Conservation (phyloP, 2,113 vertebrate species). For the Asarcornis scutulata region DNA sequence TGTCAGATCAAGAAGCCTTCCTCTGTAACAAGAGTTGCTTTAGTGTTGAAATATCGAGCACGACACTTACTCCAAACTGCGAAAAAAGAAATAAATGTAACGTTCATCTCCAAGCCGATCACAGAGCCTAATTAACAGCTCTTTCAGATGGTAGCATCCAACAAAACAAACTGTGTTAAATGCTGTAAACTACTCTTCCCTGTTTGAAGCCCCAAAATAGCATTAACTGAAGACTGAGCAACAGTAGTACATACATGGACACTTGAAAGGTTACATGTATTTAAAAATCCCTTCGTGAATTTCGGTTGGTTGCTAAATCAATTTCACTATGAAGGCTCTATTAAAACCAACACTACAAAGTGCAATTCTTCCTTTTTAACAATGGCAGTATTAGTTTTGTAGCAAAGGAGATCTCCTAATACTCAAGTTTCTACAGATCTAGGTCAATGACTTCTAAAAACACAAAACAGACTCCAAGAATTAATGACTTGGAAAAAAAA, state of each 20-base stretch:
- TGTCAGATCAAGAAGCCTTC: not conserved
- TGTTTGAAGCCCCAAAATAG: not conserved
- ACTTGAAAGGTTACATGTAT: not conserved
- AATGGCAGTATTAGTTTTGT: not conserved
- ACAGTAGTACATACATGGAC: not conserved
- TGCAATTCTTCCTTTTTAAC: not conserved
- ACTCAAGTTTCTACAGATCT: not conserved
- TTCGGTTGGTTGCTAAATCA: not conserved
- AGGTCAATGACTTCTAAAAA: not conserved
- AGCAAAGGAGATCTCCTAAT: too few species aligned
- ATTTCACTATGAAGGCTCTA: not conserved
- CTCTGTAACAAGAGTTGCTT: not conserved
- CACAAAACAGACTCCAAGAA: not conserved
- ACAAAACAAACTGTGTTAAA: not conserved
- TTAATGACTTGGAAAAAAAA: not conserved
- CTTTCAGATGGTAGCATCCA: not conserved
- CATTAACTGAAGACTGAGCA: not conserved
- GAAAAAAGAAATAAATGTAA: not conserved
- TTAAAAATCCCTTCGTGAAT: not conserved
- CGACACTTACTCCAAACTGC: not conserved
- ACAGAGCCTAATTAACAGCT: not conserved
- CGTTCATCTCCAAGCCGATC: not conserved
- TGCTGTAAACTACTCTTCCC: not conserved
- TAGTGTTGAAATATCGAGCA: not conserved
- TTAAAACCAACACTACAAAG: not conserved